Evolutionary conservation across 2,113 vertebrate species (phyloP).

Genomic region (Anas platyrhynchos): DNA sequence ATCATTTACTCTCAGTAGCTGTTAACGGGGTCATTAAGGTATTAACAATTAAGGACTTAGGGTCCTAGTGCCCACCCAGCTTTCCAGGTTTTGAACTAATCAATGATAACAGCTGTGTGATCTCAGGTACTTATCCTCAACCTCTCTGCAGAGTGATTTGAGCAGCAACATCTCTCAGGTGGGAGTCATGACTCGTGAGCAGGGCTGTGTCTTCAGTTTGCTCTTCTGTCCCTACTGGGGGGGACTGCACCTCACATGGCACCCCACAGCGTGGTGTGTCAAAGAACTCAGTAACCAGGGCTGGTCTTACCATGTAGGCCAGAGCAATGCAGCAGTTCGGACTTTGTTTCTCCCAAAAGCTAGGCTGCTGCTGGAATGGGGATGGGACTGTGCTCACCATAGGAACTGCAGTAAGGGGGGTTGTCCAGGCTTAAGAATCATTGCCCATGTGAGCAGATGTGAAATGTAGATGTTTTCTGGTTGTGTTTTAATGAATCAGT

Average conservation of each 20-base stretch:
- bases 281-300: background rate
- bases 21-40: background rate
- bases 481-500: background rate
- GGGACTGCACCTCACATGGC: fast-evolving
- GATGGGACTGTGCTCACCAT: background rate
- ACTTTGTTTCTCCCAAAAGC: background rate
- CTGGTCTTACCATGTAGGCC: background rate
- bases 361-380: background rate
- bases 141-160: background rate
- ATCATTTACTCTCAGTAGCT: background rate
- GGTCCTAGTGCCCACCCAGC: background rate
- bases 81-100: background rate
- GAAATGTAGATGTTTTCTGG: background rate
- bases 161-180: background rate
- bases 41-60: background rate
- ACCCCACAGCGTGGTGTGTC: fast-evolving
- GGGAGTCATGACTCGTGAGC: background rate
- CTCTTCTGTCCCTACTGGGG: fast-evolving
- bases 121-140: background rate
- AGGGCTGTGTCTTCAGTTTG: background rate
- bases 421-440: background rate
- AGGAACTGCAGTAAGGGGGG: background rate
- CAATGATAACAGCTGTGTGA: background rate
- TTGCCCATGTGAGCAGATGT: fast-evolving
- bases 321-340: background rate